Base-by-base conservation (phyloP, 2,888 invertebrate species). In the Pristionchus fissidentatus region DNA sequence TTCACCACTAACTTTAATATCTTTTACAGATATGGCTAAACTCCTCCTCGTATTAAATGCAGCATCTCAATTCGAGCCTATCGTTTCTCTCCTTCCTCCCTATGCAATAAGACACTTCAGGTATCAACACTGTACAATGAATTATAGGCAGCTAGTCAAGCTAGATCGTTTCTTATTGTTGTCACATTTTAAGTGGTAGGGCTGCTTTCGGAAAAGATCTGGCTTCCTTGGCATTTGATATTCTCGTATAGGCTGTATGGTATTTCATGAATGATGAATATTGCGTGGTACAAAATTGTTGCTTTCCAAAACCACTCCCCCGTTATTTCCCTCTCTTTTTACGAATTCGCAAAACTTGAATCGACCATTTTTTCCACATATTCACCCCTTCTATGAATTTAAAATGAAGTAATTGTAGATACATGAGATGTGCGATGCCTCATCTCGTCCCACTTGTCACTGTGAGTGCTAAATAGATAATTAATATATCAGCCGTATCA, bases 31-130 rank as follows among this genome's bases (percentile, higher is more conserved):
- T 93, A 95, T 97, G 87, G 96, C 96, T 91, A 95, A 97, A 10
- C 93, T 99, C 84, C 96, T 98, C 87, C 93, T 98, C 90, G 96
- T 98, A 43, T 95, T 98, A 91, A 99, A 98, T 93, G 97, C 98
- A 19, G 97, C 98, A 0, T 95, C 95, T 88, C 95, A 95, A 92
- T 96, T 96, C 92, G 95, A 96, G 77, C 96, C 97, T 22, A 97
- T 98, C 94, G 94, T 96, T 86, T 96, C 97, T 10, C 94, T 98
- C 81, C 95, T 99, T 92, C 97, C 97, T 84, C 96, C 97, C 87
- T 96, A 97, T 92, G 97, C 97, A 0, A 94, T 96, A 83, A 95
- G 96, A 83, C 98, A 99, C 93, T 98, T 98, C 94, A 95, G 90
- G 66, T 90, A 49, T 49, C 10, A 49, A n/a, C n/a, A n/a, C n/a